phyloP scores from a whole-genome alignment of 2,797 vertebrate species.

The Peromyscus eremicus region DNA sequence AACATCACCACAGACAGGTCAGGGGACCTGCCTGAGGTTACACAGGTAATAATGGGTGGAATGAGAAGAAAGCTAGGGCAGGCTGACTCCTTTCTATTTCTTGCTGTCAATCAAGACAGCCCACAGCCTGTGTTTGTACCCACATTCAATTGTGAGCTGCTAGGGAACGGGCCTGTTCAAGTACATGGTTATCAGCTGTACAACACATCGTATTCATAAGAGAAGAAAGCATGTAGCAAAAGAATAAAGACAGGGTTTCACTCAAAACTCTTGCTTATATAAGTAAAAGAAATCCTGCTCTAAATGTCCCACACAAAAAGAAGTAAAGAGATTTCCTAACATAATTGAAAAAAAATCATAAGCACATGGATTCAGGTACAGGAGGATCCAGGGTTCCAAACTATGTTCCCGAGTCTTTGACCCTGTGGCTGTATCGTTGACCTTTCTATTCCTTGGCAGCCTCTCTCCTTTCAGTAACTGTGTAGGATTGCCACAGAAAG shows the following conservation, averaged over 20 bases:
- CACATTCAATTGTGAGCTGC: neutral
- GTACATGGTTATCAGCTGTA: neutral
- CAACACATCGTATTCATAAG: neutral
- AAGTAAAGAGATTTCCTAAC: neutral
- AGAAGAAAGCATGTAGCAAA: neutral
- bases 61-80: neutral
- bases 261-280: neutral
- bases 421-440: neutral
- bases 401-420: neutral
- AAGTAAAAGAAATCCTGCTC: neutral
- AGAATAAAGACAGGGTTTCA: neutral
- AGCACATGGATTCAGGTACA: neutral
- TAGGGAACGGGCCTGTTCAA: neutral
- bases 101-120: neutral
- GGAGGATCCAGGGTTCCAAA: slow-evolving; percentile 5
- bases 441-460: neutral
- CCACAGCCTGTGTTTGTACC: neutral
- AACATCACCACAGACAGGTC: neutral
- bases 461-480: neutral
- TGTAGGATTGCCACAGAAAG: neutral
- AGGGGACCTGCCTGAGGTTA: neutral
- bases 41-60: neutral
- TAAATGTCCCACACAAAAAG: neutral
- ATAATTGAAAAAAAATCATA: neutral
- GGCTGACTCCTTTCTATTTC: neutral